Percentiles rank a stretch among this genome's conserved stretches.
Conservation (phyloP, 2,888 invertebrate genomes). For the Ormia ochracea region DNA sequence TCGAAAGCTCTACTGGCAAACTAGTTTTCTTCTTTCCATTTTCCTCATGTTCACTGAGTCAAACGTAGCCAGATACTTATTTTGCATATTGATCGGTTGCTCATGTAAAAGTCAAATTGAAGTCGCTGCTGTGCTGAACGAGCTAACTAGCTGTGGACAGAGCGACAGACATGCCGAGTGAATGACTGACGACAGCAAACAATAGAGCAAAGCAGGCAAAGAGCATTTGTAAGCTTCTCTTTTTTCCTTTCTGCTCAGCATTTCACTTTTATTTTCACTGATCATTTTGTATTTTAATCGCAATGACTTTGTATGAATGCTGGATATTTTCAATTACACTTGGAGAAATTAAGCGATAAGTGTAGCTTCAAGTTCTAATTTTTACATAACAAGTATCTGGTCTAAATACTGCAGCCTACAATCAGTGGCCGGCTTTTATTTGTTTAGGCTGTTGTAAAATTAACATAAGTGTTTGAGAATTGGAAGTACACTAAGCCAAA, state of each 20-base stretch:
- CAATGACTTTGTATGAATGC: constrained; percentile 11
- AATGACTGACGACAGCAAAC: constrained; percentile 19
- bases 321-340: constrained; percentile 23
- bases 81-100: constrained; percentile 49
- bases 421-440: too few relatives aligned
- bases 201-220: constrained; percentile 22
- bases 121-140: background rate
- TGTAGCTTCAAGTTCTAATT: too few relatives aligned
- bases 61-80: background rate
- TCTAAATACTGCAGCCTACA: too few relatives aligned
- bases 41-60: background rate
- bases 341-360: constrained; percentile 25
- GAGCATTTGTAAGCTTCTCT: constrained; percentile 24
- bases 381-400: too few relatives aligned
- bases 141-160: background rate
- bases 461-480: too few relatives aligned
- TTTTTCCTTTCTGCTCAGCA: constrained; percentile 25
- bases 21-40: constrained; percentile 1
- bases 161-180: background rate
- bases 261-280: constrained; percentile 58
- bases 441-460: too few relatives aligned
- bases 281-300: constrained; percentile 22
- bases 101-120: background rate
- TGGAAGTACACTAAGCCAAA: too few relatives aligned
- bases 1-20: constrained; percentile 10